Conservation (phyloP, 2,888 invertebrate species). For the Eristalinus sepulchralis region DNA sequence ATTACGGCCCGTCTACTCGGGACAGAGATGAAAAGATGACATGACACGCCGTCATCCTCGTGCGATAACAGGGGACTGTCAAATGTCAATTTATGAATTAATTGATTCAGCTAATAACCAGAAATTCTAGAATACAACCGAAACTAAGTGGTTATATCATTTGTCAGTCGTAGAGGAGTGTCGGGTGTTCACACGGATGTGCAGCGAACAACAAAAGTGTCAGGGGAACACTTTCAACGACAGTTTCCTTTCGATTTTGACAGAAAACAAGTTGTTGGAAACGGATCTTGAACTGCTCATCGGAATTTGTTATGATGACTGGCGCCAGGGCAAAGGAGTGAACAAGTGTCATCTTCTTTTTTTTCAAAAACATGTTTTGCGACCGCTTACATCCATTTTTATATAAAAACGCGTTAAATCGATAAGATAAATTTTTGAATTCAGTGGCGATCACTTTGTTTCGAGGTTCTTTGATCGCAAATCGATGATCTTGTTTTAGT, state of each 20-base stretch:
- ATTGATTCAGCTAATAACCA: conserved; percentile 13
- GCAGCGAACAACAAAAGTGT: not conserved
- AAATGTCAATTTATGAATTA: not conserved
- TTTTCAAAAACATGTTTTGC: not conserved
- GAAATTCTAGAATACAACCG: conserved; percentile 7
- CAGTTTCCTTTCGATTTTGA: not conserved
- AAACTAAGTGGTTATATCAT: not conserved
- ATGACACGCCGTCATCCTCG: not conserved
- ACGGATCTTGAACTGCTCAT: not conserved
- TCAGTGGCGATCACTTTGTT: not conserved
- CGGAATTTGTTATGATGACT: too few relatives aligned
- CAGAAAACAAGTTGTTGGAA: not conserved
- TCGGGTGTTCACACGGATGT: not conserved
- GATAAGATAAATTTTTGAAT: not conserved
- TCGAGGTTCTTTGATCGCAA: not conserved
- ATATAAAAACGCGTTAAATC: not conserved
- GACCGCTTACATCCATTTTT: not conserved
- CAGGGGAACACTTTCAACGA: not conserved
- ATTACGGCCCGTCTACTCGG: not conserved
- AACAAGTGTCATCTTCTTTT: not conserved
- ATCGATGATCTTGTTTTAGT: not conserved
- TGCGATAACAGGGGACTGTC: not conserved
- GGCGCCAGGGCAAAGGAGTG: not conserved
- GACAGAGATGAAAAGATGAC: not conserved
- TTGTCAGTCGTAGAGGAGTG: not conserved